Percentiles rank a stretch among this genome's conserved stretches.
These are phyloP conservation scores for Erebia epiphron DNA, from an alignment of 2,888 invertebrate species.

Conservation along the genomic window DNA sequence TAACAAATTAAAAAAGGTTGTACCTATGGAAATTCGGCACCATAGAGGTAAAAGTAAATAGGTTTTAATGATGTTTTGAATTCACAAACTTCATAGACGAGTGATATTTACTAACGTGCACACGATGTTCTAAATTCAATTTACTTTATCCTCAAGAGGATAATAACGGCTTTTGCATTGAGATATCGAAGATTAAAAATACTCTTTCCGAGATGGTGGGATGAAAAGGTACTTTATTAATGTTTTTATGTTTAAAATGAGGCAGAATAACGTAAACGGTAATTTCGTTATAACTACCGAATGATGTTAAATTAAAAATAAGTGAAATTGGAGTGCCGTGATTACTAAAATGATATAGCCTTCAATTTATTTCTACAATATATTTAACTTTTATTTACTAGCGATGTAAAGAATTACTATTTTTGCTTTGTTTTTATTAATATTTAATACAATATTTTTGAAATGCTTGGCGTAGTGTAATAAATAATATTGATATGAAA, in stretches of 20 bases:
- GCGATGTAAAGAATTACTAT: background rate
- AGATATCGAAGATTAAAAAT: no score
- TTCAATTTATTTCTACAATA: background rate
- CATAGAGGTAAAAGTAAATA: no score
- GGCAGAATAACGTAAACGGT: conserved; percentile 16
- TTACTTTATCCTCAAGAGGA: no score
- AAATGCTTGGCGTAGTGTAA: conserved; percentile 20
- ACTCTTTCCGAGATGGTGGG: no score
- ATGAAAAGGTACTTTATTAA: background rate
- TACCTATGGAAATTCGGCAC: no score
- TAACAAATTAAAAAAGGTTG: no score
- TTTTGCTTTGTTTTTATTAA: conserved; percentile 16
- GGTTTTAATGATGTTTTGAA: no score
- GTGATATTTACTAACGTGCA: no score
- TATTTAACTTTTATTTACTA: background rate
- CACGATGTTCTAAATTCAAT: no score
- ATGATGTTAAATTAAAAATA: background rate
- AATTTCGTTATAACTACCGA: background rate
- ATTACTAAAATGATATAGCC: background rate
- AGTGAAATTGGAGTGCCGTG: background rate
- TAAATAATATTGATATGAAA: conserved; percentile 18
- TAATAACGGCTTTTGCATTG: no score
- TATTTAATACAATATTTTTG: background rate
- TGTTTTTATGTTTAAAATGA: conserved; percentile 7
- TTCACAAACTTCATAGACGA: no score